These are phyloP conservation scores for Pholis gunnellus DNA, from an alignment of 2,113 vertebrate genomes.

Conservation along the genomic window DNA sequence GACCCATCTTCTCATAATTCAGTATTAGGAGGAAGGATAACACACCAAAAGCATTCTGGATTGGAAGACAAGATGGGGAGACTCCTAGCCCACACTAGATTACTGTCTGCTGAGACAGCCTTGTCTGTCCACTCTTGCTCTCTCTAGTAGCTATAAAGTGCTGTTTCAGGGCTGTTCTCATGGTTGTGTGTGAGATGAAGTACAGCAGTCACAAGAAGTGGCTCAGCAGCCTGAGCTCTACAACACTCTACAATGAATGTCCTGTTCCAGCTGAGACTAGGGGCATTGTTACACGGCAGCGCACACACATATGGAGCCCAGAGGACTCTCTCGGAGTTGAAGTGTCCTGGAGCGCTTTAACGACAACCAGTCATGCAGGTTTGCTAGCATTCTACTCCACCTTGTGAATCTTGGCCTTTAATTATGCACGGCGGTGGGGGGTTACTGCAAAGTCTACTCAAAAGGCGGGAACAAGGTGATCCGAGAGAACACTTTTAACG, in stretches of 20 bases:
- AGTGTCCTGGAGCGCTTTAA: conserved; percentile 52
- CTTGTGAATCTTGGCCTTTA: conserved; percentile 21
- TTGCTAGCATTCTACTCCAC: conserved; percentile 56
- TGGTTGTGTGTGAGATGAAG: conserved; percentile 69
- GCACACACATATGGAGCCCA: conserved; percentile 69
- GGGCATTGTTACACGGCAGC: conserved; percentile 73
- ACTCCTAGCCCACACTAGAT: conserved; percentile 44
- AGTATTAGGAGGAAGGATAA: conserved; percentile 20
- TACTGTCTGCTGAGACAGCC: conserved; percentile 48
- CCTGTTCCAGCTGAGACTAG: conserved; percentile 79
- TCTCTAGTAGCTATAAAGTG: conserved; percentile 63
- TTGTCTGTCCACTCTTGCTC: conserved; percentile 7
- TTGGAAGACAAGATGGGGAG: conserved; percentile 37
- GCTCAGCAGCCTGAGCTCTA: conserved; percentile 79
- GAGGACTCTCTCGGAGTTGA: conserved; percentile 64
- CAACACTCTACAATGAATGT: conserved; percentile 75
- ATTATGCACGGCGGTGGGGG: background rate
- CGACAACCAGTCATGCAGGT: conserved; percentile 68
- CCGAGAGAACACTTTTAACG: background rate
- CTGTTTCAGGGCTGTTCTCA: conserved; percentile 54
- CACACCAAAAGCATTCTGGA: conserved; percentile 34
- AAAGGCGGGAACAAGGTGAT: conserved; percentile 15
- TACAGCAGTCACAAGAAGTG: conserved; percentile 81
- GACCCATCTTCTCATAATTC: conserved; percentile 37
- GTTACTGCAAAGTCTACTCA: background rate